These are phyloP conservation scores for Opisthocomus hoazin DNA, from an alignment of 2,113 vertebrate species.

Conservation along the genomic window DNA sequence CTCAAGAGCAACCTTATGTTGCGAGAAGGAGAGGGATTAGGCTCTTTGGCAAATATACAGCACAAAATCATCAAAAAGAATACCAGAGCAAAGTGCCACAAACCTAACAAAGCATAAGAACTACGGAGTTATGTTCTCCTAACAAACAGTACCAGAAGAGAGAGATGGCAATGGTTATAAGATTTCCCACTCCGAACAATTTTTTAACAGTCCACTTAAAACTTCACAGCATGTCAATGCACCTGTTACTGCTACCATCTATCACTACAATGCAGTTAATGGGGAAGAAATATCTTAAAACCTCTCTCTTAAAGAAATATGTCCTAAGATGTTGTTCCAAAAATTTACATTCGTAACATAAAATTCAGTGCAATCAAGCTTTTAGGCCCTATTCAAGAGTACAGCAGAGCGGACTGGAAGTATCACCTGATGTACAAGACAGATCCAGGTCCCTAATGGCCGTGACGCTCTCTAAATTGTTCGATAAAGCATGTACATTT, in stretches of 20 bases:
- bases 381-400: not conserved
- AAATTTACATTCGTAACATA: not conserved
- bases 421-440: not conserved
- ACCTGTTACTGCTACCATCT: not conserved
- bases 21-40: not conserved
- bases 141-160: not conserved
- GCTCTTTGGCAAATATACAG: not conserved
- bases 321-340: not conserved
- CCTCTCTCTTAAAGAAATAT: not conserved
- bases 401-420: not conserved
- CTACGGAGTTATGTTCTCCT: not conserved
- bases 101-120: not conserved
- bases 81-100: not conserved
- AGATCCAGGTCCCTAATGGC: not conserved
- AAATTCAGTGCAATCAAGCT: not conserved
- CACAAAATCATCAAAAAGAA: not conserved
- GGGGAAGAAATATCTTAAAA: not conserved
- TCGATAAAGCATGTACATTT: not conserved
- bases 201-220: not conserved
- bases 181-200: not conserved
- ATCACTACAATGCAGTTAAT: not conserved
- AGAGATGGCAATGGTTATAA: not conserved
- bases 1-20: not conserved
- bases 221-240: not conserved
- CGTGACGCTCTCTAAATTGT: not conserved